Conservation (phyloP, 2,888 invertebrate species). For the Orthonychiurus folsomi region DNA sequence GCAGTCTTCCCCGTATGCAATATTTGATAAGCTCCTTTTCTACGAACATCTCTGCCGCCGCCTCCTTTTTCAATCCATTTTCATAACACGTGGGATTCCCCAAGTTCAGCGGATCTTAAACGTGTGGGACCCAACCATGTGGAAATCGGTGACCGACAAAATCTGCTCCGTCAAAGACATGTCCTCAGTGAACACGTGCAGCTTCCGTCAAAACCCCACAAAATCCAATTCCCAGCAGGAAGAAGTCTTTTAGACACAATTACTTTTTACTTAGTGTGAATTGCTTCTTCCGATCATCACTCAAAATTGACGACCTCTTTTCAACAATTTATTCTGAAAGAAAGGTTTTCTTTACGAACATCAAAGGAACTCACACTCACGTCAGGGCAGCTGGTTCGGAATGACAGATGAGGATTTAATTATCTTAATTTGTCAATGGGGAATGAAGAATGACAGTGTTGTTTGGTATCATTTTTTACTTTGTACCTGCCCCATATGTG, state of each 20-base stretch:
- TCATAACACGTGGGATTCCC: background rate
- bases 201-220: background rate
- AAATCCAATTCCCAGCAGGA: background rate
- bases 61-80: background rate
- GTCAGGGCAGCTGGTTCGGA: no score
- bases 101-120: no score
- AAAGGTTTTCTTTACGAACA: background rate
- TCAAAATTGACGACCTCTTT: background rate
- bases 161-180: no score
- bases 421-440: no score
- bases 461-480: no score
- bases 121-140: background rate
- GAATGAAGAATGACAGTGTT: no score
- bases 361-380: background rate
- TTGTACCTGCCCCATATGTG: no score
- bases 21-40: slow-evolving; percentile 1
- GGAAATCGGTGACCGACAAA: background rate
- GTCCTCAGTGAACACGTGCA: no score
- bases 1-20: background rate
- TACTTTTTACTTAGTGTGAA: background rate
- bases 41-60: background rate
- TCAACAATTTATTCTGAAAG: no score
- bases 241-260: background rate
- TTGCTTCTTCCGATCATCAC: background rate
- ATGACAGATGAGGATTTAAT: no score